Conservation (phyloP, 1,140 invertebrate genomes). For the Popillia japonica region DNA sequence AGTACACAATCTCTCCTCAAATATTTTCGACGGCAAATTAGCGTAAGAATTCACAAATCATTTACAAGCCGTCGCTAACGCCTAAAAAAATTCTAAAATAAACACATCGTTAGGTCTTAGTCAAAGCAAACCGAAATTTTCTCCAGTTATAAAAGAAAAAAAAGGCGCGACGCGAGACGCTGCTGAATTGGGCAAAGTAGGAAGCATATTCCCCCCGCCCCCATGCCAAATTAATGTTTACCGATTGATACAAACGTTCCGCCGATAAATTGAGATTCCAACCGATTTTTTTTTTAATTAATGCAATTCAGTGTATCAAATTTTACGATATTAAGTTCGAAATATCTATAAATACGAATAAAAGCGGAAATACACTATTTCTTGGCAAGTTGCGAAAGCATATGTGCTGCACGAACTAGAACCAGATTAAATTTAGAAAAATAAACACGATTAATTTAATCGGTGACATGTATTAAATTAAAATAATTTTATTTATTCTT, state of each 20-base stretch:
- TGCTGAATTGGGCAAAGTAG: constrained; percentile 4
- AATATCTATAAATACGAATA: neutral
- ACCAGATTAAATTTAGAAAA: neutral
- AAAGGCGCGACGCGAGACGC: neutral
- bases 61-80: neutral
- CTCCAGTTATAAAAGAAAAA: neutral
- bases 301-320: neutral
- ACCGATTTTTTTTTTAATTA: neutral
- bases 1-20: neutral
- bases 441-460: too few relatives aligned
- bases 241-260: neutral
- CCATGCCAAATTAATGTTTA: constrained; percentile 6
- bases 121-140: neutral
- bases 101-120: neutral
- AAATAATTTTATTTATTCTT: too few relatives aligned
- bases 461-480: too few relatives aligned
- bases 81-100: neutral
- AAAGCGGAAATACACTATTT: neutral
- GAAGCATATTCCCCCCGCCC: neutral
- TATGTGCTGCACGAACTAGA: neutral
- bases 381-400: neutral
- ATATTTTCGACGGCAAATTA: neutral
- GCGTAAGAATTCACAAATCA: neutral
- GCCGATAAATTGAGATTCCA: neutral
- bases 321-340: neutral